phyloP scores from a whole-genome alignment of 2,797 vertebrate genomes.

The Premnoplex brunnescens region DNA sequence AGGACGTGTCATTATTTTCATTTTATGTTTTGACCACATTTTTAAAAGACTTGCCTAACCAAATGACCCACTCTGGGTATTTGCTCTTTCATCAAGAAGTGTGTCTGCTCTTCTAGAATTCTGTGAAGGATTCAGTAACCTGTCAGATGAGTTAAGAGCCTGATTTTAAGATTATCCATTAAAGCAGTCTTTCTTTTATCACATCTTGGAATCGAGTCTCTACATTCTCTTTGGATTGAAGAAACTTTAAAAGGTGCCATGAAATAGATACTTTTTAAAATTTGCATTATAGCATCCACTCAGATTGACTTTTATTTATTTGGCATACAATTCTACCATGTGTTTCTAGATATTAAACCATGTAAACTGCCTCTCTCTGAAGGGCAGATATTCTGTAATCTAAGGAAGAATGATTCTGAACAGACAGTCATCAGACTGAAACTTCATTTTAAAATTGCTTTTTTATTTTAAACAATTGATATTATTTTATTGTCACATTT shows the following conservation, averaged over 20 bases:
- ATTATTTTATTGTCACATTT: background rate
- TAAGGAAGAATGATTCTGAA: background rate
- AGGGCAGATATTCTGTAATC: background rate
- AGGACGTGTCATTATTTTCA: background rate
- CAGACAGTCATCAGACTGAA: background rate
- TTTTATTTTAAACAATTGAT: background rate
- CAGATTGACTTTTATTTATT: background rate
- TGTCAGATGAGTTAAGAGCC: background rate
- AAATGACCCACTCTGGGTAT: background rate
- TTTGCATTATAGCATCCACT: background rate
- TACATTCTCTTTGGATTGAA: background rate
- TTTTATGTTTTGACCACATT: background rate
- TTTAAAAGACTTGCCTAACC: background rate
- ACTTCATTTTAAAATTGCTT: background rate
- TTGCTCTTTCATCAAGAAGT: background rate
- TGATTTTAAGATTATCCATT: background rate
- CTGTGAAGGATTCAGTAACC: background rate
- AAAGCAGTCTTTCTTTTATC: background rate
- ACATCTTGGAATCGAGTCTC: background rate
- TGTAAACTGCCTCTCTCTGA: background rate
- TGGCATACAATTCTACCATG: background rate
- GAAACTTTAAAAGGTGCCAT: background rate
- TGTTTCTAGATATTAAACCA: background rate
- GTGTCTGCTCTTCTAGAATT: background rate
- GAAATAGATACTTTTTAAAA: background rate